These are phyloP conservation scores for Tupaia tana DNA, from an alignment of 2,113 vertebrate species.

Conservation along the genomic window DNA sequence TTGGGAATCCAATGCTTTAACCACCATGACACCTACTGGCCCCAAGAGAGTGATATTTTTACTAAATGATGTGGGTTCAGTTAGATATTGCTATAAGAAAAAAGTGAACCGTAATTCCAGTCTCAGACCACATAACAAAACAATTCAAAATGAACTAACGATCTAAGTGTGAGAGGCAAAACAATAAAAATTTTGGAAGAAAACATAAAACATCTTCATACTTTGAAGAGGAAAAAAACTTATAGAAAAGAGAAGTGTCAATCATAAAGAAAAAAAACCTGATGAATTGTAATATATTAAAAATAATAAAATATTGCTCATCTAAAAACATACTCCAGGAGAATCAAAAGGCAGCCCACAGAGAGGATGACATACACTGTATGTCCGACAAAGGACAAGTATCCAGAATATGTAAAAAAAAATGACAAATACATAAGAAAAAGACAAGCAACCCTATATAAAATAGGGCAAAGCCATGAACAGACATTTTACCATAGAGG, in stretches of 20 bases:
- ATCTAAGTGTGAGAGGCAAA: slow-evolving; percentile 36
- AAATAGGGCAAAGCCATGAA: slow-evolving; percentile 25
- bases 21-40: too few relatives aligned
- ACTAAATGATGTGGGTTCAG: slow-evolving; percentile 13
- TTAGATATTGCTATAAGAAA: background rate
- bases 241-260: slow-evolving; percentile 18
- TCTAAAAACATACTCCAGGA: slow-evolving; percentile 1
- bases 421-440: slow-evolving; percentile 40
- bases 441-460: background rate
- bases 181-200: background rate
- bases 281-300: background rate
- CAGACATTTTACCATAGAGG: slow-evolving; percentile 6
- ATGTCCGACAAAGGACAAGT: slow-evolving; percentile 2
- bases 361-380: background rate
- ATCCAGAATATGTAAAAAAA: slow-evolving; percentile 10
- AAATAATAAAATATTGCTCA: background rate
- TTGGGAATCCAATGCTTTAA: too few relatives aligned
- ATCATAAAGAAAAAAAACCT: background rate
- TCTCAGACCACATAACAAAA: slow-evolving; percentile 50
- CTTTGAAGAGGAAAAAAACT: background rate
- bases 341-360: background rate
- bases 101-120: slow-evolving; percentile 37
- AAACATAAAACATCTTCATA: slow-evolving; percentile 37
- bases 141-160: slow-evolving; percentile 7
- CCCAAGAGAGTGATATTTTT: background rate